Conservation (phyloP, 2,113 vertebrate genomes). For the Apteryx owenii region DNA sequence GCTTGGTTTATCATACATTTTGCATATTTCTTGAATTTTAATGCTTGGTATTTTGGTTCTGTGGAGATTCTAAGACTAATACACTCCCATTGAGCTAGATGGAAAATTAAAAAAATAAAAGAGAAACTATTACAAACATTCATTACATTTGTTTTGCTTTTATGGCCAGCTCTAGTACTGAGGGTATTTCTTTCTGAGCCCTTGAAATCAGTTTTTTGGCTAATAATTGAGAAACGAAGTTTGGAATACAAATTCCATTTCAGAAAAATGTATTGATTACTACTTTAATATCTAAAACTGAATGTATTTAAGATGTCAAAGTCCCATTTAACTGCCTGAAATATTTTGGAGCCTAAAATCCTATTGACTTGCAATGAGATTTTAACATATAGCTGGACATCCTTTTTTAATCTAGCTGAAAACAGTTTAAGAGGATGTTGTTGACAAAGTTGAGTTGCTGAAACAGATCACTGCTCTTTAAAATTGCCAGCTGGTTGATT, state of each 20-base stretch:
- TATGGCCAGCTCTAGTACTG: not conserved
- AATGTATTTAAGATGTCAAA: not conserved
- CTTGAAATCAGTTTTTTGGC: conserved; percentile 4
- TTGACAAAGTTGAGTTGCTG: not conserved
- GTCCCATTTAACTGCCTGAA: not conserved
- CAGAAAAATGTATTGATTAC: not conserved
- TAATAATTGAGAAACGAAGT: not conserved
- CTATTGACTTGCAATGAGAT: not conserved
- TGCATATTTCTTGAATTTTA: not conserved
- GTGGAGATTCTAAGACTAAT: not conserved
- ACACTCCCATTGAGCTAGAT: not conserved
- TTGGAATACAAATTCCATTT: not conserved
- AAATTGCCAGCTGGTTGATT: not conserved
- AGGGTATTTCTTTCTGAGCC: not conserved
- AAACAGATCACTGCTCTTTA: not conserved
- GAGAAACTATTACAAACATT: not conserved
- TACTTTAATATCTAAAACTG: not conserved
- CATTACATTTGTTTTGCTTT: not conserved
- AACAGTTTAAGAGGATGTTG: not conserved
- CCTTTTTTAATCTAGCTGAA: not conserved
- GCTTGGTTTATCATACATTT: not conserved
- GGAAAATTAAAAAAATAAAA: not conserved
- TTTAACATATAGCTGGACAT: not conserved
- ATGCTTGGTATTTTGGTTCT: not conserved
- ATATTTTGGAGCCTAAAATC: not conserved